Base-by-base conservation (phyloP, 2,888 invertebrate genomes). In the Erebia epiphron region DNA sequence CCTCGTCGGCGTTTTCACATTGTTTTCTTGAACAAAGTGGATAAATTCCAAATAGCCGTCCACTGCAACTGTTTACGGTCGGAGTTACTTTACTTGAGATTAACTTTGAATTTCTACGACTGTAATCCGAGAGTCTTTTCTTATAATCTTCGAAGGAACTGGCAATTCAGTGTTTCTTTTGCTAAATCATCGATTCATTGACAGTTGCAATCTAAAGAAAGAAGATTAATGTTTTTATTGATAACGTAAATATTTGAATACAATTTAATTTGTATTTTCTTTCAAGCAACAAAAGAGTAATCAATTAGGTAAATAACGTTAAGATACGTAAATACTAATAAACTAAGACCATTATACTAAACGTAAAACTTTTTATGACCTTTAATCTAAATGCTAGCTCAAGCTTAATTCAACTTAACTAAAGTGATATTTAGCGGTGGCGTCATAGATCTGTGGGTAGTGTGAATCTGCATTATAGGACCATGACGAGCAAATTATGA, bases 41-140 rank as follows among this genome's bases (percentile, higher is more conserved):
- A 43, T 80, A 67, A 78, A 78, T 75, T 78, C 75, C 61, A 73
- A 75, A 63, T 76, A 75, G 69, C 75, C 75, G 69, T 72, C 62
- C 58, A 56, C 68, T 76, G 63, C 96, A 21, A 95, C 96, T 83
- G 92, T 75, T 74, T 74, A 74, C 72, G 74, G 70, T 68, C 54
- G 67, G 62, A 70, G 70, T 74, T 72, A 71, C 72, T 74, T 65
- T 68, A 67, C 68, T 70, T 70, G 54, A 68, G 66, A 74, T 74
- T 74, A 74, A 74, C 74, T 74, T 74, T 72, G 72, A 72, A 74
- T 72, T 72, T 74, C 72, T 66, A 73, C 68, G 73, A 73, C 70
- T 70, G 57, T 61, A 65, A 70, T 64, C 62, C 66, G 68, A 66
- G 54, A 62, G 57, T 56, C 26, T 61, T 68, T 43, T 52, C 41